A percentile compares a stretch with the other conserved stretches of the same genome.
These are phyloP conservation scores for Orchesellides sinensis DNA, from an alignment of 2,888 invertebrate species.

Conservation along the genomic window DNA sequence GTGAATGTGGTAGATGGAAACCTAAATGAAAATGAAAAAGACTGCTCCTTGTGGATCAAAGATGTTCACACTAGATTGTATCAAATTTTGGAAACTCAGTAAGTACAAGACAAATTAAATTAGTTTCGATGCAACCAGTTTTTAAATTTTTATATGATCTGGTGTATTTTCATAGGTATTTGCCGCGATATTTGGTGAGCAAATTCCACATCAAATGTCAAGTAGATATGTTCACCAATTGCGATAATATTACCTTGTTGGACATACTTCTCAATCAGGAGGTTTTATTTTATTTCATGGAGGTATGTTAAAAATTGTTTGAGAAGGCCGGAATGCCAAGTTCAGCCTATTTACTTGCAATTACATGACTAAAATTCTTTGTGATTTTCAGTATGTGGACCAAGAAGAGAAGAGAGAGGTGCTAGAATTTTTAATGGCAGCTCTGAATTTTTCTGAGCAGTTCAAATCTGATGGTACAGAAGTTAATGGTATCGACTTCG, in stretches of 20 bases:
- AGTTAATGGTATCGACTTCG: constrained; percentile 78
- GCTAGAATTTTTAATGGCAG: constrained; percentile 94
- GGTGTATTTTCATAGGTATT: constrained; percentile 79
- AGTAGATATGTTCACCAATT: constrained; percentile 89
- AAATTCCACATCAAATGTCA: constrained; percentile 95
- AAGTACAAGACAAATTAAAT: background rate
- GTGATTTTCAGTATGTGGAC: constrained; percentile 85
- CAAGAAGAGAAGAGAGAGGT: constrained; percentile 87
- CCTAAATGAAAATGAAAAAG: constrained; percentile 65
- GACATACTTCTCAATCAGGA: constrained; percentile 95
- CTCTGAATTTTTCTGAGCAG: constrained; percentile 90
- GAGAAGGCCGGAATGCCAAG: background rate
- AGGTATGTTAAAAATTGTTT: constrained; percentile 78
- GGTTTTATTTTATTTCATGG: constrained; percentile 95
- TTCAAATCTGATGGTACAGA: constrained; percentile 81
- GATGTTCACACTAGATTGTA: constrained; percentile 47
- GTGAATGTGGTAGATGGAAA: constrained; percentile 64
- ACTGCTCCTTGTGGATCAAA: constrained; percentile 69
- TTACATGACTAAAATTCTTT: constrained; percentile 9
- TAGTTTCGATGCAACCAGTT: background rate
- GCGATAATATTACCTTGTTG: constrained; percentile 86
- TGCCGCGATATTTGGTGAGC: constrained; percentile 89
- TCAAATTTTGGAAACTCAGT: constrained; percentile 62
- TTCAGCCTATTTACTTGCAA: background rate
- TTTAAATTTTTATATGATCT: background rate